Base-by-base conservation (phyloP, 2,797 vertebrate species). In the Chloroceryle inda region DNA sequence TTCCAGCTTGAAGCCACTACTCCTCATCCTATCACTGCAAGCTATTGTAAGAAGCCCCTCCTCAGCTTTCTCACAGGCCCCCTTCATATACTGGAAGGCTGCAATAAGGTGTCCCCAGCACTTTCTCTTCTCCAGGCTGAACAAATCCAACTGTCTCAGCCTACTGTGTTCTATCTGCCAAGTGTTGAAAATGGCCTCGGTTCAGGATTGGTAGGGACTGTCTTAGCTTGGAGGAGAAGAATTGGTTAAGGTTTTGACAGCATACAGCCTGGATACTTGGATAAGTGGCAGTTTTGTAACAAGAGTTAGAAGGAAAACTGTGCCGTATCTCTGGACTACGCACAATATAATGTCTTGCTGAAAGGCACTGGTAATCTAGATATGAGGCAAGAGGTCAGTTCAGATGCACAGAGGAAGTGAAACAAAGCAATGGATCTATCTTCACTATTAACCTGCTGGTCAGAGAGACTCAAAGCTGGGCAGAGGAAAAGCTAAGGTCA, bases 161-260 rank as follows among this genome's bases (percentile, higher is more conserved):
- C 37, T 37, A 5, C 31, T 63, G 26, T 27, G 6, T 9, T 78
- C 15, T 45, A 17, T 44, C 17, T 74, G 17, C 26, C 8, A 2
- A 7, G 19, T 78, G 27, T n/a, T 2, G 1, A 53, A 72, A 72
- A 3, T 13, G 40, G 3, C 15, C 26, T 52, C 4, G 0, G 21
- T 50, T 62, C 16, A 12, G 12, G 2, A 23, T 73, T 72, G 66
- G 1, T 8, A 33, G 52, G 40, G 5, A 26, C 56, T 74, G 86
- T 55, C 35, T 69, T 64, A 27, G 5, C 31, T 69, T 45, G 16
- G n/a, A 69, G 22, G 6, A 66, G 52, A 5, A 50, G 5, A 1
- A 1, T 14, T 4, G 13, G 10, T 59, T 52, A 31, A 49, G 10
- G 20, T 56, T 76, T 66, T 31, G 31, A 12, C 35, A 27, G 22